phyloP scores from a whole-genome alignment of 1,140 invertebrate genomes.

The Brachionus plicatilis region DNA sequence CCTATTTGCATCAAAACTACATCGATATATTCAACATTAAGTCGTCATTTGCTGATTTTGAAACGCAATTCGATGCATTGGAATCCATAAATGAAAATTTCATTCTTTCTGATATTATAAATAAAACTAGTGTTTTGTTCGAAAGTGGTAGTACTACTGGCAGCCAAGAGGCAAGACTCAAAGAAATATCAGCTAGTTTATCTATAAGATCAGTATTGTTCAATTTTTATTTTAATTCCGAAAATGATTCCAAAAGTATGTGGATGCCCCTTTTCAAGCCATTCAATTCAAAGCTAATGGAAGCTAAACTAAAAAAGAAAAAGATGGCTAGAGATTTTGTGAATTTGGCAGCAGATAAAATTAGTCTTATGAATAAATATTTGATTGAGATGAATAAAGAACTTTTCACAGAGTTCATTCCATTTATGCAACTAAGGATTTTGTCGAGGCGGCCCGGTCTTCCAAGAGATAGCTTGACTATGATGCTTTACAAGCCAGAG shows the following conservation, averaged over 20 bases:
- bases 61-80: not conserved
- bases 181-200: conserved; percentile 13
- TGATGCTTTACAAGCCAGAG: not conserved
- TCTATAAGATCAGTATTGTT: conserved; percentile 22
- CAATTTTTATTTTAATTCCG: conserved; percentile 33
- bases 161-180: not conserved
- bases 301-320: not conserved
- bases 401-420: conserved; percentile 7
- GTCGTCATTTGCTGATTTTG: conserved; percentile 1
- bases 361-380: not conserved
- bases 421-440: not conserved
- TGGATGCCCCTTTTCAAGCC: conserved; percentile 38
- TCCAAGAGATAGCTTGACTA: not conserved
- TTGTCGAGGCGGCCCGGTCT: not conserved
- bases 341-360: not conserved
- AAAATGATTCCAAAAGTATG: not conserved
- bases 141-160: not conserved
- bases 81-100: not conserved
- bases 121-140: conserved; percentile 4
- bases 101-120: not conserved
- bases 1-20: conserved; percentile 32
- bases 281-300: not conserved
- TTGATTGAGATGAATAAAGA: conserved; percentile 32
- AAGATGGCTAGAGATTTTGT: conserved; percentile 18
- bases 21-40: conserved; percentile 26